A percentile compares a stretch with the other conserved stretches of the same genome.
phyloP scores from a whole-genome alignment of 2,797 vertebrate species.

The Danio kyathit region DNA sequence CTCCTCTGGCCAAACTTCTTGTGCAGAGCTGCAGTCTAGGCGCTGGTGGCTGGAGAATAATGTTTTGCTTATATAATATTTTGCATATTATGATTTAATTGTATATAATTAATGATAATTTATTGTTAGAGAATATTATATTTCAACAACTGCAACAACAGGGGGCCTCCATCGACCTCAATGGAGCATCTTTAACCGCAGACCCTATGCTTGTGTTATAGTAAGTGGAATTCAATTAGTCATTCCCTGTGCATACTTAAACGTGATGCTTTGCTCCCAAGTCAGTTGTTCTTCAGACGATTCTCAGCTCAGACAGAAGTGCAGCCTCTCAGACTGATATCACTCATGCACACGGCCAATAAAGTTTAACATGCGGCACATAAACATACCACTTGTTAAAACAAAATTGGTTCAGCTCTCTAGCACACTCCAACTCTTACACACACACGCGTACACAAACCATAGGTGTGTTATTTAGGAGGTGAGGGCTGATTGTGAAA shows the following conservation, averaged over 20 bases:
- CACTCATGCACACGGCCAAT: slow-evolving; percentile 43
- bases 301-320: slow-evolving; percentile 33
- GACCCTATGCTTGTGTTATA: slow-evolving; percentile 57
- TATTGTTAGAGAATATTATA: neutral
- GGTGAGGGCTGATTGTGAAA: slow-evolving; percentile 68
- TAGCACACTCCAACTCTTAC: slow-evolving; percentile 59
- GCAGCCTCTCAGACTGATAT: slow-evolving; percentile 18
- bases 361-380: slow-evolving; percentile 50
- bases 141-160: neutral
- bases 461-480: slow-evolving; percentile 76
- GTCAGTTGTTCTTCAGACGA: slow-evolving; percentile 58
- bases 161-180: neutral
- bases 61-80: too few species aligned
- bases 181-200: neutral
- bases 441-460: slow-evolving; percentile 60
- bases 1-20: too few species aligned
- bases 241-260: slow-evolving; percentile 69
- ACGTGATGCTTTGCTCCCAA: slow-evolving; percentile 65
- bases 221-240: slow-evolving; percentile 69
- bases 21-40: too few species aligned
- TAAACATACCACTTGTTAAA: slow-evolving; percentile 50
- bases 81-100: neutral
- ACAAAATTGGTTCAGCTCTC: slow-evolving; percentile 59
- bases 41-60: too few species aligned
- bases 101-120: neutral